Percentiles rank a stretch among this genome's conserved stretches.
Evolutionary conservation across 2,113 vertebrate species (phyloP).

Genomic region (Psilopsiagon aurifrons): DNA sequence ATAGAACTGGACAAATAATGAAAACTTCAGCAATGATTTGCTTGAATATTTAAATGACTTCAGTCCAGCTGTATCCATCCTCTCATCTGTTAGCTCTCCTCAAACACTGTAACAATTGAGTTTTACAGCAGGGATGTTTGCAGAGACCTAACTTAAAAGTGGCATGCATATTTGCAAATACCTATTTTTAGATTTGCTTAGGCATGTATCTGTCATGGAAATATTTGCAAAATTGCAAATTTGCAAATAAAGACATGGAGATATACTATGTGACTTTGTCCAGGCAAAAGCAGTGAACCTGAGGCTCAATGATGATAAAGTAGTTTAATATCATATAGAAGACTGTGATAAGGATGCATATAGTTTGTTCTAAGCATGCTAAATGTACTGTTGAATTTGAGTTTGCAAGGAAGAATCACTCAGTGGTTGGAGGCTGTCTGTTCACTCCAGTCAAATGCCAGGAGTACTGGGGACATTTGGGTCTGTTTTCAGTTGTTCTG

Average conservation of each 20-base stretch:
- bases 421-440: neutral
- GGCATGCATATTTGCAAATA: conserved; percentile 49
- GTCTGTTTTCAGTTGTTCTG: neutral
- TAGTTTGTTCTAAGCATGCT: neutral
- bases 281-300: neutral
- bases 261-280: neutral
- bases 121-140: conserved; percentile 52
- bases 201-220: neutral
- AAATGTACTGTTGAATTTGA: neutral
- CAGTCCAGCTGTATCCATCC: neutral
- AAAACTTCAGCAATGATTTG: neutral
- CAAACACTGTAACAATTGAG: conserved; percentile 44
- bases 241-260: conserved; percentile 21
- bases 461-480: neutral
- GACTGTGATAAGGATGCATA: neutral
- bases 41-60: conserved; percentile 16
- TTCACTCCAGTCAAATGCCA: neutral
- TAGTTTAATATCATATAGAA: neutral
- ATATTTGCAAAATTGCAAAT: conserved; percentile 45
- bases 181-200: conserved; percentile 28
- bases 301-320: neutral
- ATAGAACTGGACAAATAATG: neutral
- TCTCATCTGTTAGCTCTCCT: conserved; percentile 29
- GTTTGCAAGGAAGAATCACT: neutral
- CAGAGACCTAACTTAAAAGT: conserved; percentile 62